Base-by-base conservation (phyloP, 1,140 invertebrate species). In the Hestina assimilis region DNA sequence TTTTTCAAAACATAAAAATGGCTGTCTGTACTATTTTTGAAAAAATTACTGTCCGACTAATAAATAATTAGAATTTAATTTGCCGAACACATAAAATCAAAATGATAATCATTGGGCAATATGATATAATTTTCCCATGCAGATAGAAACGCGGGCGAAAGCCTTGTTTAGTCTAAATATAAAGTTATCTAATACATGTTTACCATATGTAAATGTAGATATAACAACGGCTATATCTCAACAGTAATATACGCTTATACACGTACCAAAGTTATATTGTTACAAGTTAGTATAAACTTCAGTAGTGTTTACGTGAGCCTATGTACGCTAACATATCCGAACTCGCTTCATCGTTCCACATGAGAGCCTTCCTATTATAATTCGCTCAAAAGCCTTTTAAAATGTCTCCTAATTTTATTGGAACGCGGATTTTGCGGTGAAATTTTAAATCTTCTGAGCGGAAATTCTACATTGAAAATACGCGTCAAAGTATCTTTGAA, bases 371-470 rank as follows among this genome's bases (percentile, higher is more conserved):
- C 63, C 69, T 57, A 69, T 72, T 76, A 75, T 71, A 59, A 71
- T 71, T 66, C 59, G 50, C 46, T 51, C 52, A 50, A 69, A 75
- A 78, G 69, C 64, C 75, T 70, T 78, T 73, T 75, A 74, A 74
- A 72, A 68, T 61, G 72, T 74, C 61, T 59, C 56, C 62, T 73
- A 75, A 75, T 75, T 75, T 75, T 71, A 71, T 75, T 75, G 66
- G 48, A 68, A 53, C 38, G 33, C 26, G 17, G 17, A 52, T 57
- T 38, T 56, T 42, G 15, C 15, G 17, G 33, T 47, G 43, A 40
- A 45, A 48, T 52, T 47, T 51, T 47, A 59, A 59, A 61, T 48
- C 53, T 52, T 57, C 42, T 35, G 28, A 58, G 40, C 33, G 14
- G n/a, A 57, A 31, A 57, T 47, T 60, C 19, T 48, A 50, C 20